These are phyloP conservation scores for honey bee (Apis mellifera) DNA, from an alignment of 1,140 invertebrate species.

Conservation along the genomic window Amel_HAv3.1 CM009943.2:5085001-5085500, in stretches of 20 bases:
- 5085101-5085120: conserved; percentile 51
- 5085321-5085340: no score
- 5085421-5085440: conserved; percentile 23
- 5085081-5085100: conserved; percentile 5
- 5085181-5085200: no score
- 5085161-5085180: conserved; percentile 56
- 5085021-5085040: conserved; percentile 27
- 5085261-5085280: no score
- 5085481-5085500: conserved; percentile 31
- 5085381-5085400: background rate
- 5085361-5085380: no score
- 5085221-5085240: no score
- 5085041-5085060: background rate
- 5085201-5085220: no score
- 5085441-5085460: conserved; percentile 6
- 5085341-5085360: no score
- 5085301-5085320: no score
- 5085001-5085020: no score
- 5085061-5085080: background rate
- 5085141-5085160: conserved; percentile 65
- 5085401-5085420: background rate
- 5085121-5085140: conserved; percentile 55
- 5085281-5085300: no score
- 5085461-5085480: conserved; percentile 39
- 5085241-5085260: no score